A percentile compares a stretch with the other conserved stretches of the same genome.
Evolutionary conservation across 1,140 invertebrate species (phyloP).

Genomic region (Holcopasites calliopsidis): DNA sequence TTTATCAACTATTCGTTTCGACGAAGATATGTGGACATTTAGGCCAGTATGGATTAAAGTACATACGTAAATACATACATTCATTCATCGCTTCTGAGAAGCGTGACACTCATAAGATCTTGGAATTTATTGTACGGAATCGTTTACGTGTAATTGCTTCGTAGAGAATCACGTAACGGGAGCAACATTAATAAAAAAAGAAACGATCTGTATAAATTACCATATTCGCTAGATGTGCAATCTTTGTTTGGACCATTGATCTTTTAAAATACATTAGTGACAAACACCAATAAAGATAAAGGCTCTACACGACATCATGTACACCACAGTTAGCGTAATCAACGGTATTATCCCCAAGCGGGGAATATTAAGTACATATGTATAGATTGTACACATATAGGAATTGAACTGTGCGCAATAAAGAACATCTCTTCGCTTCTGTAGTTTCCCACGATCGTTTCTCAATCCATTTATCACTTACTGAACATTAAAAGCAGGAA

Average conservation of each 20-base stretch:
- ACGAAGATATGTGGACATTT: slow-evolving; percentile 25
- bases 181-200: not conserved
- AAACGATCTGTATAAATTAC: not conserved
- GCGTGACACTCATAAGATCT: not conserved
- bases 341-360: slow-evolving; percentile 4
- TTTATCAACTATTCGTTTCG: slow-evolving; percentile 4
- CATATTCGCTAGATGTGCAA: slow-evolving; percentile 9
- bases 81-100: not conserved
- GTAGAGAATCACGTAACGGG: slow-evolving; percentile 4
- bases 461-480: not conserved
- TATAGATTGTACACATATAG: slow-evolving; percentile 23
- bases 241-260: too few relatives aligned
- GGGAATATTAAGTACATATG: slow-evolving; percentile 1
- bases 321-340: not conserved
- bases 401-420: slow-evolving; percentile 41
- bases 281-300: not conserved
- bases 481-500: slow-evolving; percentile 1
- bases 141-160: slow-evolving; percentile 19
- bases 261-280: too few relatives aligned
- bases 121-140: not conserved
- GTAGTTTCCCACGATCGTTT: slow-evolving; percentile 5
- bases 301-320: slow-evolving; percentile 1
- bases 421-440: slow-evolving; percentile 26
- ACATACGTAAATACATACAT: too few relatives aligned
- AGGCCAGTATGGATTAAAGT: slow-evolving; percentile 29